Conservation (phyloP, 2,888 invertebrate species). For the Tribolium freemani region DNA sequence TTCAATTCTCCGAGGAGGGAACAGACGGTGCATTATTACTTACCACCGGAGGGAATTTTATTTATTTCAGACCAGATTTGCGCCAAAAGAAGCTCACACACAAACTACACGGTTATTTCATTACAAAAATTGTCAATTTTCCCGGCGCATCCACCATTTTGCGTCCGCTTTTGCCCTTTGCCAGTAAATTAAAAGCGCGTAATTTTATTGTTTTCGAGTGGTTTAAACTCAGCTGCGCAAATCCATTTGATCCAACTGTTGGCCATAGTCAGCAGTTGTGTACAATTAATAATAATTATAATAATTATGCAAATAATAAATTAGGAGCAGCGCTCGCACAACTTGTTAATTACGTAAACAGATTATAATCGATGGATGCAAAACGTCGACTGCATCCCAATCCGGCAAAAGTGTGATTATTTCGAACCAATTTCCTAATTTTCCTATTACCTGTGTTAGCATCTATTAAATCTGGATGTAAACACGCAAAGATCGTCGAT, state of each 20-base stretch:
- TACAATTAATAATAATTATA: slow-evolving; percentile 34
- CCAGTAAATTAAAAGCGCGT: neutral
- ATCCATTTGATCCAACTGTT: slow-evolving; percentile 1
- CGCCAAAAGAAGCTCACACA: neutral
- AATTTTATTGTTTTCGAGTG: neutral
- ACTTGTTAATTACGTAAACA: slow-evolving; percentile 35
- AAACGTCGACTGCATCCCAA: slow-evolving; percentile 2
- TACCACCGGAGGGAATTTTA: slow-evolving; percentile 24
- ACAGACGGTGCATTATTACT: slow-evolving; percentile 22
- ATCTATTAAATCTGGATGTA: slow-evolving; percentile 47
- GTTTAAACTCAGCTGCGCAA: neutral
- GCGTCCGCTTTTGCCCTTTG: neutral
- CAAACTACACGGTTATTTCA: neutral
- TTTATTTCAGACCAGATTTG: slow-evolving; percentile 22
- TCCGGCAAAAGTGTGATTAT: too few species aligned
- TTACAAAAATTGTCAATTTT: neutral
- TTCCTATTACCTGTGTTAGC: slow-evolving; percentile 45
- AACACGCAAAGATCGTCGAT: slow-evolving; percentile 43
- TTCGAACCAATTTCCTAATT: slow-evolving; percentile 35
- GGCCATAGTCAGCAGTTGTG: slow-evolving; percentile 21
- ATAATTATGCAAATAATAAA: slow-evolving; percentile 21
- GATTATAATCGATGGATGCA: slow-evolving; percentile 12
- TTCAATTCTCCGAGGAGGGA: slow-evolving; percentile 29
- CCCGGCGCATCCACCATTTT: neutral
- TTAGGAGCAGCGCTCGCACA: slow-evolving; percentile 21